Conservation (phyloP, 2,797 vertebrate species). For the Rhinichthys osculus region DNA sequence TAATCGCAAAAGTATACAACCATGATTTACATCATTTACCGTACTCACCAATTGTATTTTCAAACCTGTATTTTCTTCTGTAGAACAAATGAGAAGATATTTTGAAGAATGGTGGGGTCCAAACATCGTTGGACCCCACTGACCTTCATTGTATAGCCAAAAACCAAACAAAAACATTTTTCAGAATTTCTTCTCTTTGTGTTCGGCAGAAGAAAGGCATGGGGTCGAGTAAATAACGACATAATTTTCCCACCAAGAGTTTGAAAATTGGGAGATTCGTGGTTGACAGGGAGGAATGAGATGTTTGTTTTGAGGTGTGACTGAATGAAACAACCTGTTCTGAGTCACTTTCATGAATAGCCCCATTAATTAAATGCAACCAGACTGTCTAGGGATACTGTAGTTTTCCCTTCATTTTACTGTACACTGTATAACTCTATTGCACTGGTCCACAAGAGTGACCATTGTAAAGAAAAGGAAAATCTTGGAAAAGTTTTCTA, state of each 20-base stretch:
- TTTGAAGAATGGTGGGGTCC: background rate
- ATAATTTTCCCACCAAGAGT: background rate
- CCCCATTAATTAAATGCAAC: background rate
- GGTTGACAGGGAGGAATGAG: background rate
- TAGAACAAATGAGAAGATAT: background rate
- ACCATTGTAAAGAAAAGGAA: background rate
- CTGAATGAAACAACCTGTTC: slow-evolving; percentile 17
- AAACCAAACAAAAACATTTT: background rate
- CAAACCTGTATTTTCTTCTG: background rate
- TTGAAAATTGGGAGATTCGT: background rate
- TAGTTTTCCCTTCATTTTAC: background rate
- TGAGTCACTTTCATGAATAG: slow-evolving; percentile 9
- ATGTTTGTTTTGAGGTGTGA: slow-evolving; percentile 25
- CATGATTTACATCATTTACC: background rate
- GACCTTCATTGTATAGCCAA: background rate
- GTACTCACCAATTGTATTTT: background rate
- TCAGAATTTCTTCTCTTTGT: background rate
- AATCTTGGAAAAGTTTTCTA: background rate
- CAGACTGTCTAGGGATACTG: background rate
- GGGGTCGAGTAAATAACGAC: background rate
- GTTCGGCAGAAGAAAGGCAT: background rate
- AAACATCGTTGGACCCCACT: background rate
- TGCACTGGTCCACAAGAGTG: background rate
- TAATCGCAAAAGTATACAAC: background rate
- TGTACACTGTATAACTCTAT: background rate